Conservation (phyloP, 2,113 vertebrate species). For the Pseudonaja textilis region DNA sequence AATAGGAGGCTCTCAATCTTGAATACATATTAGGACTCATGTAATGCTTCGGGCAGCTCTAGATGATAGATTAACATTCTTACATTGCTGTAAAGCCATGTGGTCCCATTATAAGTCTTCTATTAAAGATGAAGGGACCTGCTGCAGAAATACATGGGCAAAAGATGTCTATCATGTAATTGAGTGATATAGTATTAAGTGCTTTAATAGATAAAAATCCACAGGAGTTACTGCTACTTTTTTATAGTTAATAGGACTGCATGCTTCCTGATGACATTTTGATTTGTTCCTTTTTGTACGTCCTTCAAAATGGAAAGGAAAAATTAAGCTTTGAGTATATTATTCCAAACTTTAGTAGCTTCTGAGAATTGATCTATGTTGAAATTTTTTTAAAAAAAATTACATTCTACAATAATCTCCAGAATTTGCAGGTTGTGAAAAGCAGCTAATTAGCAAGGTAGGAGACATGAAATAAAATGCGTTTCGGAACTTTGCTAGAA, state of each 20-base stretch:
- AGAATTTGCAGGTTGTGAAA: constrained; percentile 37
- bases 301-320: constrained; percentile 54
- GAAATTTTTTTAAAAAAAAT: constrained; percentile 8
- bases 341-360: constrained; percentile 42
- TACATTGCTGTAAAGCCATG: constrained; percentile 74
- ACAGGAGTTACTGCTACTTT: constrained; percentile 58
- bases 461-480: constrained; percentile 31
- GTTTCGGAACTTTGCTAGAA: constrained; percentile 34
- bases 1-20: constrained; percentile 68
- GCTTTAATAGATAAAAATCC: constrained; percentile 69
- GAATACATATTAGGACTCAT: constrained; percentile 64
- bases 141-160: constrained; percentile 65
- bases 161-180: constrained; percentile 66
- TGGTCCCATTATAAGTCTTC: constrained; percentile 72
- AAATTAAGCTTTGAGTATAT: constrained; percentile 32
- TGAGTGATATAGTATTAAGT: constrained; percentile 61
- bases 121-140: constrained; percentile 68
- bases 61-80: constrained; percentile 79
- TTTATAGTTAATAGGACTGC: constrained; percentile 57
- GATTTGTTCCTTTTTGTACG: constrained; percentile 60
- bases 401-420: constrained; percentile 39
- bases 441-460: constrained; percentile 40
- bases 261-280: constrained; percentile 61
- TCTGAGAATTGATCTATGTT: constrained; percentile 31
- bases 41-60: constrained; percentile 71